Conservation (phyloP, 1,140 invertebrate genomes). For the Reticulitermes speratus region DNA sequence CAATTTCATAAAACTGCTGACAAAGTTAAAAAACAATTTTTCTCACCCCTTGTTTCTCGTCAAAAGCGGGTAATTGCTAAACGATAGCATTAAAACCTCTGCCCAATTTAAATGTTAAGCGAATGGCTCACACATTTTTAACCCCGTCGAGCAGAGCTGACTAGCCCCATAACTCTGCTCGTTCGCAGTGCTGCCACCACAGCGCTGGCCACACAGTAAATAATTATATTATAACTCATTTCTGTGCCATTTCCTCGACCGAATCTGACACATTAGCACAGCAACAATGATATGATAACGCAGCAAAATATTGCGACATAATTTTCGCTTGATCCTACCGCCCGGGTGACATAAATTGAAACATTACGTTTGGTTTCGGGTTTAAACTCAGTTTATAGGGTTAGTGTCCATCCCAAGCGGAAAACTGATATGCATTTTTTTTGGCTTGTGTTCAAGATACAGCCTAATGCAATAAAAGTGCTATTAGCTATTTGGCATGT, state of each 20-base stretch:
- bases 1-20: no score
- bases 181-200: background rate
- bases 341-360: constrained; percentile 14
- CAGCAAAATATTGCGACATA: constrained; percentile 16
- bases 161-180: background rate
- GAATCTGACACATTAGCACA: constrained; percentile 15
- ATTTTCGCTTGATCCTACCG: constrained; percentile 14
- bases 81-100: constrained; percentile 8
- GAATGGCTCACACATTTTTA: background rate
- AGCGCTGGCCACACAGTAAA: background rate
- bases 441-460: background rate
- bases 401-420: background rate
- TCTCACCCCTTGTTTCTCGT: background rate
- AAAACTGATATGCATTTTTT: constrained; percentile 10
- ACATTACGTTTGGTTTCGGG: constrained; percentile 11
- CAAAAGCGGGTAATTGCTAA: background rate
- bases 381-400: background rate
- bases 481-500: background rate
- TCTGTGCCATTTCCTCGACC: constrained; percentile 9
- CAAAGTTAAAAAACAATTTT: background rate
- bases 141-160: background rate
- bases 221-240: constrained; percentile 16
- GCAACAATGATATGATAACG: background rate
- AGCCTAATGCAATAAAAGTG: constrained; percentile 12
- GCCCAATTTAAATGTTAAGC: background rate